Evolutionary conservation across 1,140 invertebrate species (phyloP).

Genomic region (Drosophila pachea): DNA sequence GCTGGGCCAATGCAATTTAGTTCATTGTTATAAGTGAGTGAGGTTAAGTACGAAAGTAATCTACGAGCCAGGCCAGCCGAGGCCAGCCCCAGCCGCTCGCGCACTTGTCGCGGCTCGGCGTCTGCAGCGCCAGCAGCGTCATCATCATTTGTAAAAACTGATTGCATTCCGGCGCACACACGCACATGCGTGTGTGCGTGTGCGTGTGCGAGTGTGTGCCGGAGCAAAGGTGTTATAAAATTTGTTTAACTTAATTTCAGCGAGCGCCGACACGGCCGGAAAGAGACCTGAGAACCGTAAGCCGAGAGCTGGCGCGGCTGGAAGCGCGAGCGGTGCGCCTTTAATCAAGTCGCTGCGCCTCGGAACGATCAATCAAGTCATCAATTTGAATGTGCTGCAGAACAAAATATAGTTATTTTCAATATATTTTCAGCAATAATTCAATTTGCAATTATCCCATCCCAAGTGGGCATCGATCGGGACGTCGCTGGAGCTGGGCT

Average conservation of each 20-base stretch:
- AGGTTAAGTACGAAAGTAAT: slow-evolving; percentile 74
- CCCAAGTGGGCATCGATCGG: slow-evolving; percentile 52
- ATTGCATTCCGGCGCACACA: slow-evolving; percentile 64
- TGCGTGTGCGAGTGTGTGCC: slow-evolving; percentile 26
- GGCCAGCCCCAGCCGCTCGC: slow-evolving; percentile 3
- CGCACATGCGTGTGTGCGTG: slow-evolving; percentile 13
- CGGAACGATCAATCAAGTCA: slow-evolving; percentile 73
- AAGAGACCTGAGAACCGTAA: too few relatives aligned
- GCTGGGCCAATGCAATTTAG: slow-evolving; percentile 65
- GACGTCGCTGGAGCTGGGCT: neutral
- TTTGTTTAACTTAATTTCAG: slow-evolving; percentile 78
- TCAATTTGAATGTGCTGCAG: slow-evolving; percentile 77
- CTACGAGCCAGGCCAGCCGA: slow-evolving; percentile 43
- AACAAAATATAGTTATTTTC: slow-evolving; percentile 77
- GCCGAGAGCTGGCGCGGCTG: slow-evolving; percentile 24
- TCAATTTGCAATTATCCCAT: slow-evolving; percentile 77
- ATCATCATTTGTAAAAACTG: slow-evolving; percentile 76
- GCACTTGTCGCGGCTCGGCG: neutral
- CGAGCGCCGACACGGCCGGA: slow-evolving; percentile 57
- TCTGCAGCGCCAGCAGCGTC: slow-evolving; percentile 50
- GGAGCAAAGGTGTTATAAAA: slow-evolving; percentile 78
- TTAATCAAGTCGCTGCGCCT: slow-evolving; percentile 66
- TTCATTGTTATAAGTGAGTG: slow-evolving; percentile 78
- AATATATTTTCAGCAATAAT: slow-evolving; percentile 77
- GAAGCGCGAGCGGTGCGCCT: slow-evolving; percentile 57